Conservation (phyloP, 2,797 vertebrate genomes). For the Scolopax bukidnonensis region DNA sequence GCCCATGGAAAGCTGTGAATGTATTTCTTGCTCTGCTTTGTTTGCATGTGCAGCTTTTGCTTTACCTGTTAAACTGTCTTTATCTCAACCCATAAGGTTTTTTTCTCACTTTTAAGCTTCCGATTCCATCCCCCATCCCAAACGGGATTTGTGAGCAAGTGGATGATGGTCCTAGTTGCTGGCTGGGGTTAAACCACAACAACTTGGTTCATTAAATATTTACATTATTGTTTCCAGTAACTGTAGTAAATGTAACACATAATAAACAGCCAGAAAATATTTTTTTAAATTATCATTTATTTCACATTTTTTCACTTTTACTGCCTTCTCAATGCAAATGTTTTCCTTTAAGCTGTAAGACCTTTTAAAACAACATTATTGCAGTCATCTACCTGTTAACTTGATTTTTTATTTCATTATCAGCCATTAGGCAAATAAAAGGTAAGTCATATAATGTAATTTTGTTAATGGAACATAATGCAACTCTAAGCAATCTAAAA, state of each 20-base stretch:
- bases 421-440: constrained; percentile 45
- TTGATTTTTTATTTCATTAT: constrained; percentile 51
- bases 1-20: neutral
- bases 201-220: neutral
- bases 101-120: neutral
- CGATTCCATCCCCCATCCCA: neutral
- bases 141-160: neutral
- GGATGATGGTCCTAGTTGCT: neutral
- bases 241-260: neutral
- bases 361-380: constrained; percentile 7
- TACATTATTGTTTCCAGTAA: neutral
- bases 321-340: neutral
- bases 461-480: constrained; percentile 45
- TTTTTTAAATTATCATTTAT: neutral
- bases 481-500: constrained; percentile 32
- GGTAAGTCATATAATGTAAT: constrained; percentile 37
- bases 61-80: neutral
- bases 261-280: neutral
- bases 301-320: neutral
- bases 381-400: neutral
- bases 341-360: neutral
- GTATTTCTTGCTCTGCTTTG: neutral
- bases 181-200: neutral
- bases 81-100: neutral
- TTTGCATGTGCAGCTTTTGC: neutral